Conservation (phyloP, 2,888 invertebrate species). For the Parthenolecanium corni region DNA sequence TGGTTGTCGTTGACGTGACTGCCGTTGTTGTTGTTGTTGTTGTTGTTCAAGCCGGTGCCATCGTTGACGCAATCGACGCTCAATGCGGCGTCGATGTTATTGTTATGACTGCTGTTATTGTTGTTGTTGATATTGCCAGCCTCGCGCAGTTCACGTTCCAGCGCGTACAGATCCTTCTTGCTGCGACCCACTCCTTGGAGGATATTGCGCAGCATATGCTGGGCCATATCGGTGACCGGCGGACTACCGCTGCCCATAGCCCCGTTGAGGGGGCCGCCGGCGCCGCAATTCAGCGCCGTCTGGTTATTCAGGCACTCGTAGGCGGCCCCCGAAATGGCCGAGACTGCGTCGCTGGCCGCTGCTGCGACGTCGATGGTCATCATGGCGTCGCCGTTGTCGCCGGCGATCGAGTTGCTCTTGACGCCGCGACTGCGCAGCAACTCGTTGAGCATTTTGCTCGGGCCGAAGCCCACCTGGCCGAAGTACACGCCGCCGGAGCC, state of each 20-base stretch:
- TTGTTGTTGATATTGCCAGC: conserved; percentile 43
- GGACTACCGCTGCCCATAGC: conserved; percentile 18
- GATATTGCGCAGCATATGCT: conserved; percentile 81
- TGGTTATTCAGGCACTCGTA: conserved; percentile 23
- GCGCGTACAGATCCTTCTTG: conserved; percentile 65
- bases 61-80: conserved; percentile 24
- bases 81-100: conserved; percentile 33
- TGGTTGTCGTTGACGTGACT: conserved; percentile 27
- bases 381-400: conserved; percentile 38
- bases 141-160: conserved; percentile 53
- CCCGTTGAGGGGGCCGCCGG: conserved; percentile 6
- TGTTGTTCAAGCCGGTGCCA: conserved; percentile 28
- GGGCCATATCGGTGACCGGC: conserved; percentile 39
- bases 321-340: conserved; percentile 35
- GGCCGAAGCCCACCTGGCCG: conserved; percentile 52
- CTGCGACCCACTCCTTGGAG: conserved; percentile 53
- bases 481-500: conserved; percentile 36
- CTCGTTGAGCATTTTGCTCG: conserved; percentile 86
- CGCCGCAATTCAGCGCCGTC: background rate
- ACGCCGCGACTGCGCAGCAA: conserved; percentile 63
- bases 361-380: conserved; percentile 40
- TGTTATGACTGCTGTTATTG: conserved; percentile 39
- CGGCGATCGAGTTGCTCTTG: conserved; percentile 39
- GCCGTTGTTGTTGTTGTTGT: conserved; percentile 7
- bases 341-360: conserved; percentile 36